A percentile compares a stretch with the other conserved stretches of the same genome.
Conservation (phyloP, 92 coral and sea anemone species). For the Isaurus tuberculatus region DNA sequence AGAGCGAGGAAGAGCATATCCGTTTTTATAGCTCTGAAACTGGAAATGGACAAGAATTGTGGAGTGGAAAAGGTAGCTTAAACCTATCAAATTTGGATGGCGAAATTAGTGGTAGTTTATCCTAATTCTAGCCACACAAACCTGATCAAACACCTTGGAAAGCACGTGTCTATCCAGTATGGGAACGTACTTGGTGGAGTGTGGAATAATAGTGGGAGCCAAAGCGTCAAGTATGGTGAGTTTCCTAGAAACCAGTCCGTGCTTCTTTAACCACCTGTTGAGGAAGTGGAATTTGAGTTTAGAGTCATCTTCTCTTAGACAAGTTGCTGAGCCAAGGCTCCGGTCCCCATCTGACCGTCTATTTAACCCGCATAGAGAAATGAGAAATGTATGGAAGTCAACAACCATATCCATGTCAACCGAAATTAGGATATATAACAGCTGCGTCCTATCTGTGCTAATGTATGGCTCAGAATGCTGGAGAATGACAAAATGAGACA, state of each 20-base stretch:
- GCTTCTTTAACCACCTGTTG: conserved; percentile 82
- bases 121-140: neutral
- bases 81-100: neutral
- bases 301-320: neutral
- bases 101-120: neutral
- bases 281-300: neutral
- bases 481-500: too few species aligned
- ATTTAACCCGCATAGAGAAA: too few species aligned
- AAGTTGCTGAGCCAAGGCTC: neutral
- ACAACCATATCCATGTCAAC: too few species aligned
- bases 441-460: too few species aligned
- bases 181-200: conserved; percentile 86
- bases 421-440: too few species aligned
- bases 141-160: conserved; percentile 95
- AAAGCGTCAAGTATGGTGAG: conserved; percentile 91
- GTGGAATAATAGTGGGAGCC: conserved; percentile 87
- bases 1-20: too few species aligned
- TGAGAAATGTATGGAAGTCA: too few species aligned
- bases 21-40: too few species aligned
- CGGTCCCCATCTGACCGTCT: neutral
- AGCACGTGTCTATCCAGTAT: conserved; percentile 86
- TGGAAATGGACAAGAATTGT: neutral
- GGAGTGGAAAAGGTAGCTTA: neutral
- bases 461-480: too few species aligned
- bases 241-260: conserved; percentile 79